phyloP scores from a whole-genome alignment of 2,797 vertebrate species.

The Bothrops alternatus region DNA sequence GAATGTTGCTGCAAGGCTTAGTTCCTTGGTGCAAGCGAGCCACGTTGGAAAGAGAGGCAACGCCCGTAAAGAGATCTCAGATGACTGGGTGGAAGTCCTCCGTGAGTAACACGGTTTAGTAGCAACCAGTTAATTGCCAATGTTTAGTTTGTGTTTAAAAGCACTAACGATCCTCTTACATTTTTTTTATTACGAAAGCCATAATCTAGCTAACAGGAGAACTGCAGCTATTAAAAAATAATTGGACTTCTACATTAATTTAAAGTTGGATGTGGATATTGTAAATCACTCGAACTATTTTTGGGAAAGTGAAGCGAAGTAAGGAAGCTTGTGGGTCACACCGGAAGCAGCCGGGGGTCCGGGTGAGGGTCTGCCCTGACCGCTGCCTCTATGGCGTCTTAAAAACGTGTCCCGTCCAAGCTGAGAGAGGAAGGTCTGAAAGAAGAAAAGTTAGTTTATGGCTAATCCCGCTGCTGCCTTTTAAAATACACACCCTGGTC shows the following conservation, averaged over 20 bases:
- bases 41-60: slow-evolving; percentile 80
- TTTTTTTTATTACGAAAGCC: not conserved
- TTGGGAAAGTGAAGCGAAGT: not conserved
- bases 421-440: too few relatives aligned
- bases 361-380: too few relatives aligned
- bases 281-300: not conserved
- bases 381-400: too few relatives aligned
- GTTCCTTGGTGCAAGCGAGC: slow-evolving; percentile 72
- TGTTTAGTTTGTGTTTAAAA: not conserved
- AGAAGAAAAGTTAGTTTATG: too few relatives aligned
- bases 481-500: too few relatives aligned
- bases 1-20: slow-evolving; percentile 69
- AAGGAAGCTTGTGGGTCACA: too few relatives aligned
- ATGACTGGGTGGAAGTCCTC: slow-evolving; percentile 84
- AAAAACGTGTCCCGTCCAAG: too few relatives aligned
- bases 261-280: not conserved
- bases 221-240: not conserved
- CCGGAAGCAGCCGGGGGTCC: too few relatives aligned
- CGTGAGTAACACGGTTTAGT: slow-evolving; percentile 73
- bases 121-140: not conserved
- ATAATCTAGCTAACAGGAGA: not conserved
- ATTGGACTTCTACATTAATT: not conserved
- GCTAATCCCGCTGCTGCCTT: too few relatives aligned
- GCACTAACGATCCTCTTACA: not conserved
- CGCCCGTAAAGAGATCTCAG: slow-evolving; percentile 66